Evolutionary conservation across 2,888 invertebrate genomes (phyloP).

Genomic region (Aradus depressus): DNA sequence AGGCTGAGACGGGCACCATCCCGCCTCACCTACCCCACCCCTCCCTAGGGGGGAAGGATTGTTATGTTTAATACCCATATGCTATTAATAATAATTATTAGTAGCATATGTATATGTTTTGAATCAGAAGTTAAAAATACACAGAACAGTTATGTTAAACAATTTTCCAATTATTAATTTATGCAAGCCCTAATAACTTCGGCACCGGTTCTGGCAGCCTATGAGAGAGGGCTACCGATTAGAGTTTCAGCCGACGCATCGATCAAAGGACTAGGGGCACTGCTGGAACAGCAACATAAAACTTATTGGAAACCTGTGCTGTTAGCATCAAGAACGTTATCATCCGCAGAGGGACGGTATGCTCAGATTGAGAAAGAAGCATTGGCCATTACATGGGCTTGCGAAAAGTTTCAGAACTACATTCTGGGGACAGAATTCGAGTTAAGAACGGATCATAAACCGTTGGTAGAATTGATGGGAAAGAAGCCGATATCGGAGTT

Average conservation of each 20-base stretch:
- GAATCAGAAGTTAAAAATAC: no score
- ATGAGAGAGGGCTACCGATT: constrained; percentile 6
- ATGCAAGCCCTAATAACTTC: no score
- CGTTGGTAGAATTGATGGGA: constrained; percentile 6
- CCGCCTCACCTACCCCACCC: no score
- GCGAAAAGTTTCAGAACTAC: constrained; percentile 7
- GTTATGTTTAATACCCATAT: no score
- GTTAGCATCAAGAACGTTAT: constrained; percentile 9
- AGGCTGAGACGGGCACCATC: no score
- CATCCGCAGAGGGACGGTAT: constrained; percentile 8
- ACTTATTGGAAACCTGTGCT: constrained; percentile 5
- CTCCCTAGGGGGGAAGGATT: no score
- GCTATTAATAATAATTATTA: no score
- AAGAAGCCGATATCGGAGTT: constrained; percentile 2
- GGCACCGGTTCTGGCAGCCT: constrained; percentile 6
- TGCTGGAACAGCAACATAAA: constrained; percentile 15
- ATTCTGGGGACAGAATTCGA: constrained; percentile 5
- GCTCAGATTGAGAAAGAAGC: constrained; percentile 18
- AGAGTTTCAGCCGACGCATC: constrained; percentile 11
- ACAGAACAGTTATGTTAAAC: no score
- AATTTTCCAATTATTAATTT: no score
- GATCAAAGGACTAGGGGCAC: constrained; percentile 8
- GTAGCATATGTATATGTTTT: no score
- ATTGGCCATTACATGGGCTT: constrained; percentile 14
- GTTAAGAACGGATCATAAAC: constrained; percentile 15